Evolutionary conservation across 2,113 vertebrate species (phyloP), one percentile per base, ranked within the genome.

Genomic region (Oxygymnocypris stewartii): DNA sequence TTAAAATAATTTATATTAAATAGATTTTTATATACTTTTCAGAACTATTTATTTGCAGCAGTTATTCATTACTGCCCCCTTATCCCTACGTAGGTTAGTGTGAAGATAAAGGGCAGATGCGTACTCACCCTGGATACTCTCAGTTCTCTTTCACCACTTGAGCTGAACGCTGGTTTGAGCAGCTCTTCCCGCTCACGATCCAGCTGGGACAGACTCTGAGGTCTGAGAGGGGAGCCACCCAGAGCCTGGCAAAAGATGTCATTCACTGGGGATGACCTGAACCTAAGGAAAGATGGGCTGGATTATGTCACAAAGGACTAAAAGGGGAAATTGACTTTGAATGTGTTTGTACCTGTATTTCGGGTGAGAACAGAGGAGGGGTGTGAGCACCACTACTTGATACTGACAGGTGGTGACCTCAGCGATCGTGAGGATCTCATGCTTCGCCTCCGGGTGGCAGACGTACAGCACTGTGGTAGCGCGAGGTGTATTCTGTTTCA

Each of bases 351-450:
- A 98, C 98, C 97, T 98, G 90, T 98, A 99, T 87, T 98, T 97
- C 44, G 98, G 98, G 89, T 99, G 98, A 61, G 20, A 94, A 90
- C 98, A 99, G 18, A 99, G 95, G 89, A 99, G 95, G 3, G 98
- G 98, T 0, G 98, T 99, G 92, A 99, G 79, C 92, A 99, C 97
- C 91, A 99, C 96, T 88, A 99, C 97, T 94, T 99, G 98, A 37
- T 99, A 99, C 94, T 99, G 97, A 89, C 98, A 99, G 84, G 97
- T 99, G 13, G 96, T 97, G 86, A 99, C 96, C 94, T 99, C 98
- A 8, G 98, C 97, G 1, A 99, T 96, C 0, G 98, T 99, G 71
- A 99, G 93, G 91, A 99, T 98, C 94, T 99, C 98, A 1, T 99
- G 97, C 89, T 99, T 99, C 84, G 98, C 97, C 90, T 99, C 98